These are phyloP conservation scores for Microtus pennsylvanicus DNA, from an alignment of 2,113 vertebrate genomes.

Conservation along the genomic window DNA sequence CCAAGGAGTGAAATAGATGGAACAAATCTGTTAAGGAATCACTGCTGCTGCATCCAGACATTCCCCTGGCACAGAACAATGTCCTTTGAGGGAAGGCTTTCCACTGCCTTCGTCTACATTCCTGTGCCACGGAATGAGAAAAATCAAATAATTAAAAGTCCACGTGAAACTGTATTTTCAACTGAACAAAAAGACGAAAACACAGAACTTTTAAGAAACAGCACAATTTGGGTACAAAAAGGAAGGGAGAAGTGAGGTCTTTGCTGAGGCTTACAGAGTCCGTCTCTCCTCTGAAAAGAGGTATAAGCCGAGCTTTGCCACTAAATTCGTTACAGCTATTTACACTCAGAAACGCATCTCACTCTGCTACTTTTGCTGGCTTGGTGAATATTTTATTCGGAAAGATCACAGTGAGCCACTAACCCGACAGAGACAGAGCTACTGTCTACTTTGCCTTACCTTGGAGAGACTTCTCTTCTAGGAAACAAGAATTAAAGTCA, in stretches of 20 bases:
- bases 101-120: background rate
- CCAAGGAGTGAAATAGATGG: background rate
- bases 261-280: background rate
- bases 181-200: background rate
- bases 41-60: background rate
- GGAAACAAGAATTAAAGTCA: background rate
- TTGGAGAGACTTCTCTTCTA: background rate
- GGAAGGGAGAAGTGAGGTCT: background rate
- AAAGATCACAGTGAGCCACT: background rate
- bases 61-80: background rate
- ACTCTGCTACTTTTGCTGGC: background rate
- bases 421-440: background rate
- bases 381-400: slow-evolving; percentile 17
- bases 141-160: background rate
- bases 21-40: background rate
- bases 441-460: background rate
- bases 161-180: background rate
- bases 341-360: background rate
- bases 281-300: background rate
- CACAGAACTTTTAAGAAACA: background rate
- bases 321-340: background rate
- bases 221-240: background rate
- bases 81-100: too few species aligned
- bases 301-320: background rate
- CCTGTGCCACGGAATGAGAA: background rate